These are phyloP conservation scores for Palythoa heliodiscus DNA, from an alignment of 92 coral and sea anemone species.

Conservation along the genomic window DNA sequence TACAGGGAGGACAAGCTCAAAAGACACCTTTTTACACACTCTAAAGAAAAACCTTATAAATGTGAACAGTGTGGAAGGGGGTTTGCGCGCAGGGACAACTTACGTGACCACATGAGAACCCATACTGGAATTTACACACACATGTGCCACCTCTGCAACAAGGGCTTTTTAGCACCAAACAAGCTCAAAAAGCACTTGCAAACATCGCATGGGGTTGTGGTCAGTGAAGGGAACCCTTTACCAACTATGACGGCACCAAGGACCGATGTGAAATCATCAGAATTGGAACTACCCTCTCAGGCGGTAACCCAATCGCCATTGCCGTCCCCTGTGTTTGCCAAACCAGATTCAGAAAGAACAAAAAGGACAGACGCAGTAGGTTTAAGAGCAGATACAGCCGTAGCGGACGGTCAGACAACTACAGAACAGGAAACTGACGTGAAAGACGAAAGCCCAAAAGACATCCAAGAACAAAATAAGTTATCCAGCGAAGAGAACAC, in stretches of 20 bases:
- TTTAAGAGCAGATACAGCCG: neutral
- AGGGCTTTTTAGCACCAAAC: constrained; percentile 95
- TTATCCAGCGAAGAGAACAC: neutral
- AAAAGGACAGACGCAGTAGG: neutral
- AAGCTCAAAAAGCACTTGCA: constrained; percentile 85
- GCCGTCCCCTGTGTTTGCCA: neutral
- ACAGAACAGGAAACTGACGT: neutral
- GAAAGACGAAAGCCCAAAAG: neutral
- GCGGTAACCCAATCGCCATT: neutral
- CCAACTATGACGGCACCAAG: neutral
- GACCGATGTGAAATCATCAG: neutral
- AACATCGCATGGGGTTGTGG: constrained; percentile 56
- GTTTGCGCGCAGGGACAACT: constrained; percentile 93
- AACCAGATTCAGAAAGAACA: neutral
- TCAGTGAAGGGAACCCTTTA: constrained; percentile 17
- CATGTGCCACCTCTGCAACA: constrained; percentile 80
- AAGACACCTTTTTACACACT: constrained; percentile 95
- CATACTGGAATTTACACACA: constrained; percentile 91
- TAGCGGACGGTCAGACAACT: too few species aligned
- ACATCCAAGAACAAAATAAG: constrained; percentile 6
- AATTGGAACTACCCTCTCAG: neutral
- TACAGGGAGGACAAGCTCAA: constrained; percentile 97
- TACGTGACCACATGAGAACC: constrained; percentile 90
- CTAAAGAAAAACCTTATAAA: constrained; percentile 97
- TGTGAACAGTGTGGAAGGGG: constrained; percentile 88